These are phyloP conservation scores for Takifugu ocellatus DNA, from an alignment of 2,797 vertebrate species.

Conservation along the genomic window DNA sequence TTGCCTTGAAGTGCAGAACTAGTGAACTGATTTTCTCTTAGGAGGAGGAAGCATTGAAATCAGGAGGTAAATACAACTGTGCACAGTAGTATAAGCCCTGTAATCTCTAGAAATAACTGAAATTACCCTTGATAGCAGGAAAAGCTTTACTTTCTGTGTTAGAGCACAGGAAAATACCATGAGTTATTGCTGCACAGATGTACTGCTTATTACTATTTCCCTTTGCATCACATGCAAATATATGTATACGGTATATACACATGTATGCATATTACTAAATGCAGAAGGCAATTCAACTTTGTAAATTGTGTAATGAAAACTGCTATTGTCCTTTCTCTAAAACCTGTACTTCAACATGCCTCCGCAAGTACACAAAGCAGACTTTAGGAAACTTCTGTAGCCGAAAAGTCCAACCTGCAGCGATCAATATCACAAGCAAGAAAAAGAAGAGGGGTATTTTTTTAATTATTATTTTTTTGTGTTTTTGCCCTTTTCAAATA, in stretches of 20 bases:
- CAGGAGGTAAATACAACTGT: constrained; percentile 45
- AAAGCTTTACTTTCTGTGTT: constrained; percentile 55
- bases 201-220: constrained; percentile 40
- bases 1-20: constrained; percentile 52
- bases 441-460: neutral
- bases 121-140: constrained; percentile 57
- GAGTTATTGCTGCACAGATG: constrained; percentile 42
- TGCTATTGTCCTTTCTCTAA: too few species aligned
- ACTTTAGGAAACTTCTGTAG: too few species aligned
- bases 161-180: constrained; percentile 13
- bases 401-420: too few species aligned
- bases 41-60: constrained; percentile 51
- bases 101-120: constrained; percentile 44
- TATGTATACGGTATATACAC: too few species aligned
- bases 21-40: constrained; percentile 63
- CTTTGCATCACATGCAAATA: constrained; percentile 46
- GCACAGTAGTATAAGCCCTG: constrained; percentile 33
- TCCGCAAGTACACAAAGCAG: too few species aligned
- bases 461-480: neutral
- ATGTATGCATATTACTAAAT: too few species aligned
- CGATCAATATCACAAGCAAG: too few species aligned
- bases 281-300: too few species aligned
- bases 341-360: too few species aligned
- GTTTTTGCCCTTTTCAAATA: neutral
- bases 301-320: too few species aligned